Conservation (phyloP, 2,888 invertebrate species). For the Trichopoda pennipes region DNA sequence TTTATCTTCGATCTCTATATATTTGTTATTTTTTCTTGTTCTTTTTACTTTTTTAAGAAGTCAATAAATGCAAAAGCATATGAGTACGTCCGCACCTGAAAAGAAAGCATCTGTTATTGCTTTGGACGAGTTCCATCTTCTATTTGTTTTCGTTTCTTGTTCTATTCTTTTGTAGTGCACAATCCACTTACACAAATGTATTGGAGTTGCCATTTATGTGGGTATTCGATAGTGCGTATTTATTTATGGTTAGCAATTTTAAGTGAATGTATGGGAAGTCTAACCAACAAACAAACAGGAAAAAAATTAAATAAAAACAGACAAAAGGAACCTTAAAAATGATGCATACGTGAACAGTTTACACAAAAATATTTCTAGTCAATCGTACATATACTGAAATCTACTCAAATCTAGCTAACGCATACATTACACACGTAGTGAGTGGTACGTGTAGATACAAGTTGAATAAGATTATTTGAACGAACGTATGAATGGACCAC, state of each 20-base stretch:
- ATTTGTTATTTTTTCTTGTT: too few species aligned
- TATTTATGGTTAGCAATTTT: conserved; percentile 45
- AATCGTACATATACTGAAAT: conserved; percentile 11
- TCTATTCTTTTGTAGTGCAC: neutral
- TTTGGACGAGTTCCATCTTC: neutral
- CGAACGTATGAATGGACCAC: conserved; percentile 39
- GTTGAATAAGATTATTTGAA: conserved; percentile 23
- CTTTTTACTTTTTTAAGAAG: neutral
- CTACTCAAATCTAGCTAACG: conserved; percentile 1
- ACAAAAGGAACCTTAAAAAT: neutral
- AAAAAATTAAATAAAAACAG: neutral
- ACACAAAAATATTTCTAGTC: conserved; percentile 29
- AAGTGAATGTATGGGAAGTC: conserved; percentile 32
- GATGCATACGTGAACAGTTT: conserved; percentile 48
- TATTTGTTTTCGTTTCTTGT: neutral
- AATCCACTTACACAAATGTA: neutral
- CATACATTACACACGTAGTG: conserved; percentile 1
- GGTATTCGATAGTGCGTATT: neutral
- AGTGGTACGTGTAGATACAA: neutral
- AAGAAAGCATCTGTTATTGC: neutral
- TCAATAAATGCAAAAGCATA: neutral
- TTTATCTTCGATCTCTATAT: too few species aligned
- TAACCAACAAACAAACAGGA: conserved; percentile 10
- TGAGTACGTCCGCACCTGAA: neutral
- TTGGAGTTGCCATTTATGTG: neutral